phyloP scores from a whole-genome alignment of 2,797 vertebrate genomes.

The Eptatretus atami region DNA sequence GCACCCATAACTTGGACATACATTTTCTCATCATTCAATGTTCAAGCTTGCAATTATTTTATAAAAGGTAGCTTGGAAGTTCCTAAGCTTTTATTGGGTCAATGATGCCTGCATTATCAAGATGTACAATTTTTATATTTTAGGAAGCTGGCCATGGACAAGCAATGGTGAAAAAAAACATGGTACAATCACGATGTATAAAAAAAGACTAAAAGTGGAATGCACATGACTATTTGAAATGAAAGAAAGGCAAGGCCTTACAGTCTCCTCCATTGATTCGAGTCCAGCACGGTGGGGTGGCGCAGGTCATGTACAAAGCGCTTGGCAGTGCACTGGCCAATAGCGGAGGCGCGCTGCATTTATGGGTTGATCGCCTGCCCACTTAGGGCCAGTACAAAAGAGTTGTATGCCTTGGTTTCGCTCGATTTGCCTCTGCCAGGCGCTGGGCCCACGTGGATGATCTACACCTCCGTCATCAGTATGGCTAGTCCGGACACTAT shows the following conservation, averaged over 20 bases:
- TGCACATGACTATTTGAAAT: constrained; percentile 1
- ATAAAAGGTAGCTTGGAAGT: too few species aligned
- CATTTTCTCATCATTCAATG: too few species aligned
- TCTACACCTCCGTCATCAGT: constrained; percentile 48
- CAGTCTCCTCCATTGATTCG: constrained; percentile 23
- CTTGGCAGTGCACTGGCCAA: constrained; percentile 24
- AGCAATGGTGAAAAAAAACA: too few species aligned
- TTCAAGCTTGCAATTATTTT: too few species aligned
- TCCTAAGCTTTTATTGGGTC: too few species aligned
- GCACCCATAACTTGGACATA: too few species aligned
- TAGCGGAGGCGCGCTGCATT: constrained; percentile 24
- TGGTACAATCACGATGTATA: neutral
- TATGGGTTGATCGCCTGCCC: constrained; percentile 14
- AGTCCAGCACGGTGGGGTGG: constrained; percentile 21
- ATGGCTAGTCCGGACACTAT: constrained; percentile 24
- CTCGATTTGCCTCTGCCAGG: constrained; percentile 19
- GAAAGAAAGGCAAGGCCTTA: constrained; percentile 12
- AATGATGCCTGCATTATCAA: too few species aligned
- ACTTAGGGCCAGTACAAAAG: constrained; percentile 35
- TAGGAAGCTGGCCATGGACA: too few species aligned
- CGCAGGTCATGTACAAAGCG: constrained; percentile 27
- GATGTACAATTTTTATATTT: too few species aligned
- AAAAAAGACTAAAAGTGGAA: neutral
- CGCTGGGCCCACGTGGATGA: constrained; percentile 36
- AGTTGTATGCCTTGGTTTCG: constrained; percentile 30